phyloP scores from a whole-genome alignment of 1,140 invertebrate species.

The Euura lappo region DNA sequence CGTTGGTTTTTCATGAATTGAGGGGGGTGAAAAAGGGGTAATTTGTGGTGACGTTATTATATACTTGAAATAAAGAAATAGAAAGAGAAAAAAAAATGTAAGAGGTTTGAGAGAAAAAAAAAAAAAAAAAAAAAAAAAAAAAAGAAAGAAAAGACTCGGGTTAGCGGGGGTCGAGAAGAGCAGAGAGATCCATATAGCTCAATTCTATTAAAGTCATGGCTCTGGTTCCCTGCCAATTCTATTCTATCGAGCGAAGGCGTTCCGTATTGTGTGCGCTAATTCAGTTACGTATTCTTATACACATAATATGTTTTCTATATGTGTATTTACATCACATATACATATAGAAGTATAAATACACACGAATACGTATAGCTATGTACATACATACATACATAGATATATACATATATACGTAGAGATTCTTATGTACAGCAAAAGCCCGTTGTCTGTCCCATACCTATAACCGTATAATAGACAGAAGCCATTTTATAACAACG shows the following conservation, averaged over 20 bases:
- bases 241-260: conserved; percentile 55
- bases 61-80: neutral
- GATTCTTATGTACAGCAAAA: too few relatives aligned
- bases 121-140: conserved; percentile 20
- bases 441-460: too few relatives aligned
- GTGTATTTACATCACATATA: too few relatives aligned
- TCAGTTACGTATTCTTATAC: conserved; percentile 43
- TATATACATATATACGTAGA: too few relatives aligned
- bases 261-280: conserved; percentile 55
- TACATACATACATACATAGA: too few relatives aligned
- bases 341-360: too few relatives aligned
- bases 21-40: neutral
- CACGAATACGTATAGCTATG: too few relatives aligned
- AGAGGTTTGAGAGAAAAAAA: neutral
- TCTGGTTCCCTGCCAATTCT: conserved; percentile 55
- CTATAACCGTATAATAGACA: too few relatives aligned
- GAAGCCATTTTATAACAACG: too few relatives aligned
- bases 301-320: too few relatives aligned
- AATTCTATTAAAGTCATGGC: conserved; percentile 53
- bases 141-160: conserved; percentile 10
- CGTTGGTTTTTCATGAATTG: too few relatives aligned
- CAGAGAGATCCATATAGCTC: conserved; percentile 48
- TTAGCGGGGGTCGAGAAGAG: conserved; percentile 22
- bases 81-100: neutral
- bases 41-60: neutral